These are phyloP conservation scores for Clunio marinus DNA, from an alignment of 2,888 invertebrate species.

Conservation along the genomic window DNA sequence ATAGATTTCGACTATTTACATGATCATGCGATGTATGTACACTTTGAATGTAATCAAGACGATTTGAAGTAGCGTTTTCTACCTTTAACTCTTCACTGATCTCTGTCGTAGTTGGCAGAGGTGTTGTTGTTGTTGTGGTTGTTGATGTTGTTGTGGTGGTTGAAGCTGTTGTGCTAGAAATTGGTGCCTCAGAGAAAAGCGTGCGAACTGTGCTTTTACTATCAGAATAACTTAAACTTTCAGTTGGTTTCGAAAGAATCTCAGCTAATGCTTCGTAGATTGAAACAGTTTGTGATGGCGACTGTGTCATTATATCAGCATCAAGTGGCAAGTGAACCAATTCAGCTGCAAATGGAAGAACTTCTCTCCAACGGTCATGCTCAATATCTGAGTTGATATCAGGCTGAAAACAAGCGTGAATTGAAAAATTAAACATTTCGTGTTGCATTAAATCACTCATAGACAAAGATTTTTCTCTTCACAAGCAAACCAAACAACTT, in stretches of 20 bases:
- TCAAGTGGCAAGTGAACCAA: slow-evolving; percentile 49
- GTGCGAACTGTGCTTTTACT: slow-evolving; percentile 41
- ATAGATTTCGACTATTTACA: slow-evolving; percentile 40
- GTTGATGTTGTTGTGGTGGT: slow-evolving; percentile 43
- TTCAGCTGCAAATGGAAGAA: slow-evolving; percentile 33
- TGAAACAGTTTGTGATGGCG: slow-evolving; percentile 57
- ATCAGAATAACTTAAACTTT: slow-evolving; percentile 42
- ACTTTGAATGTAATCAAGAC: background rate
- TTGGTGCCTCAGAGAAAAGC: slow-evolving; percentile 41
- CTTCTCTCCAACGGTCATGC: slow-evolving; percentile 35
- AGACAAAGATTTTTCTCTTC: too few species aligned
- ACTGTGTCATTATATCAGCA: slow-evolving; percentile 53
- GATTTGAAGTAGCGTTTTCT: background rate
- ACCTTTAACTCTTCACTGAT: slow-evolving; percentile 11
- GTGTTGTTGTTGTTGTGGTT: slow-evolving; percentile 43
- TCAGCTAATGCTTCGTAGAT: slow-evolving; percentile 59
- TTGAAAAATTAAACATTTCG: background rate
- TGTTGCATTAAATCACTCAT: too few species aligned
- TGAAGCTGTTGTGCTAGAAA: slow-evolving; percentile 42
- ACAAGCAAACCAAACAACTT: too few species aligned
- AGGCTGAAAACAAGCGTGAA: slow-evolving; percentile 26
- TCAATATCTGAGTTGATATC: slow-evolving; percentile 33
- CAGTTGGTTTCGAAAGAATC: slow-evolving; percentile 50
- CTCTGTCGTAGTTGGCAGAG: slow-evolving; percentile 43
- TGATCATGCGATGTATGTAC: slow-evolving; percentile 7